Conservation (phyloP, 2,797 vertebrate genomes). For the Enteromius viviparus region DNA sequence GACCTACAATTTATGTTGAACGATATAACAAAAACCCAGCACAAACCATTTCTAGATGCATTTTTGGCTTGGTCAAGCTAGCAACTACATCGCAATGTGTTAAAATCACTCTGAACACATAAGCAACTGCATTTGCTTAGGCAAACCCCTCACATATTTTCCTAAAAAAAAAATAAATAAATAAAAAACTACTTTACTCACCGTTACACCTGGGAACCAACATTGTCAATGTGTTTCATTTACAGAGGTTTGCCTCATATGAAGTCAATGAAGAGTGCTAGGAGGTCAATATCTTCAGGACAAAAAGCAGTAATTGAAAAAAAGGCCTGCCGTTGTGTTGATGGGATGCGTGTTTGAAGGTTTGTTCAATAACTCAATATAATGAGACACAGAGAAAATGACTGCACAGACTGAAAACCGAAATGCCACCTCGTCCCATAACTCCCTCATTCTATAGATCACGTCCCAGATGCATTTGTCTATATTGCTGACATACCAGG, state of each 20-base stretch:
- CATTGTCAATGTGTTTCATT: constrained; percentile 9
- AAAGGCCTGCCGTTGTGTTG: constrained; percentile 63
- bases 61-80: neutral
- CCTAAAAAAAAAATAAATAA: neutral
- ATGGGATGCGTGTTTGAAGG: constrained; percentile 54
- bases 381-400: constrained; percentile 70
- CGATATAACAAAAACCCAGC: neutral
- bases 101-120: neutral
- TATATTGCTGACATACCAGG: constrained; percentile 45
- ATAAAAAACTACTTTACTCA: neutral
- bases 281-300: constrained; percentile 40
- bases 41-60: neutral
- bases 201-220: neutral
- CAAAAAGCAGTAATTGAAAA: constrained; percentile 61
- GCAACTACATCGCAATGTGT: neutral
- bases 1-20: neutral
- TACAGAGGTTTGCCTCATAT: constrained; percentile 32
- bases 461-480: constrained; percentile 58
- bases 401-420: constrained; percentile 63
- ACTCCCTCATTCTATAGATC: constrained; percentile 61
- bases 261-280: constrained; percentile 10
- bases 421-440: constrained; percentile 68
- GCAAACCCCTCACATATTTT: neutral
- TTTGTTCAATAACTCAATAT: constrained; percentile 71
- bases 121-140: neutral